Conservation (phyloP, 1,140 invertebrate species). For the Polyergus mexicanus region DNA sequence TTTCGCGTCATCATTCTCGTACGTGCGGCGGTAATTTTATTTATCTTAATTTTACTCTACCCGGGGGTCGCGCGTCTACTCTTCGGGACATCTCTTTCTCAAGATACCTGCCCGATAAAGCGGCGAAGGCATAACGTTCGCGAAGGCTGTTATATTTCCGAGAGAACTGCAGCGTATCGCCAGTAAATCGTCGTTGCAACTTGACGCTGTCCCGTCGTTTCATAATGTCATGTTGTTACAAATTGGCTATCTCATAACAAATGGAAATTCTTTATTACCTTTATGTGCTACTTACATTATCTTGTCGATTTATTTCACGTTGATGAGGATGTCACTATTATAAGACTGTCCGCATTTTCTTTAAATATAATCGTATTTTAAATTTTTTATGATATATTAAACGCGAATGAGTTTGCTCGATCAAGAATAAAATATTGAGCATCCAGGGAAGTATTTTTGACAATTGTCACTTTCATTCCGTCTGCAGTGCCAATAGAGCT, state of each 20-base stretch:
- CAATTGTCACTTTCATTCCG: conserved; percentile 42
- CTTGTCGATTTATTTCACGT: neutral
- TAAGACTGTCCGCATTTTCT: neutral
- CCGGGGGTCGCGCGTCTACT: conserved; percentile 52
- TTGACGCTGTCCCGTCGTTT: neutral
- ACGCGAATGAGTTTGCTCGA: neutral
- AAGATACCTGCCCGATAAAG: conserved; percentile 74
- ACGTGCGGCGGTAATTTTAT: conserved; percentile 63
- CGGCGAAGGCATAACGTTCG: conserved; percentile 64
- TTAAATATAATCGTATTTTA: neutral
- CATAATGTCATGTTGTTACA: conserved; percentile 34
- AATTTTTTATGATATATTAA: conserved; percentile 12
- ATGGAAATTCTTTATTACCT: neutral
- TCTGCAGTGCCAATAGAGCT: conserved; percentile 10
- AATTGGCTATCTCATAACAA: neutral
- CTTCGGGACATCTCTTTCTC: conserved; percentile 65
- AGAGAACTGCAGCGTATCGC: conserved; percentile 60
- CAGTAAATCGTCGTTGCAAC: conserved; percentile 48
- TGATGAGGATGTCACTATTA: neutral
- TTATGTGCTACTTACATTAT: neutral
- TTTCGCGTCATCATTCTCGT: conserved; percentile 65
- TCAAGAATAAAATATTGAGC: conserved; percentile 26
- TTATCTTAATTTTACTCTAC: conserved; percentile 46
- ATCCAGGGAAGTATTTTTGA: neutral
- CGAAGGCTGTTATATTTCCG: conserved; percentile 68